Conservation (phyloP, 2,797 vertebrate species). For the Acanthurus lineatus region DNA sequence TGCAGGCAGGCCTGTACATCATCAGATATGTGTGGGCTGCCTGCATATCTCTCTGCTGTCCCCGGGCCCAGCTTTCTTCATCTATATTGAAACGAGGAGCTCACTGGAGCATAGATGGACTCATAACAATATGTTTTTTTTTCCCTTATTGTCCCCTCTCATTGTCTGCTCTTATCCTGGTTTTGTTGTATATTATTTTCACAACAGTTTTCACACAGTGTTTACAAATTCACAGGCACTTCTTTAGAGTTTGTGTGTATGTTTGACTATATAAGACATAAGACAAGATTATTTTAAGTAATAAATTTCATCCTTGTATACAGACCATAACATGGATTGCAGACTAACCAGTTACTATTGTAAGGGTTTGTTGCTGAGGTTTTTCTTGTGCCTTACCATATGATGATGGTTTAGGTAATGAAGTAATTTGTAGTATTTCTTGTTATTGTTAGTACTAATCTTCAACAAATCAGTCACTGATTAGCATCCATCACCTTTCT, state of each 20-base stretch:
- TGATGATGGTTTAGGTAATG: neutral
- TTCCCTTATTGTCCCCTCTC: conserved; percentile 70
- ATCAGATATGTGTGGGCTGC: conserved; percentile 84
- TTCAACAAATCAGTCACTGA: neutral
- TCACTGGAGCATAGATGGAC: conserved; percentile 80
- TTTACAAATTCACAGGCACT: conserved; percentile 48
- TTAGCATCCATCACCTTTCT: neutral
- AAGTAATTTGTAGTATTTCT: neutral
- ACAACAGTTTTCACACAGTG: conserved; percentile 56
- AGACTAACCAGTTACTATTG: neutral
- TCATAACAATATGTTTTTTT: conserved; percentile 72
- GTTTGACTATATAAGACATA: conserved; percentile 9
- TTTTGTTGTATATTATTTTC: conserved; percentile 70
- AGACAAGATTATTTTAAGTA: conserved; percentile 25
- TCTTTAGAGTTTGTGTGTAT: neutral
- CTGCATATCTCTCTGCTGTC: conserved; percentile 80
- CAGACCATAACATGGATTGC: neutral
- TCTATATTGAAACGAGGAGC: conserved; percentile 82
- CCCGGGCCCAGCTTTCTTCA: conserved; percentile 81
- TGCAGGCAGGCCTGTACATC: conserved; percentile 85
- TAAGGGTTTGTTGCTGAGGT: neutral
- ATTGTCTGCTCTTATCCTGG: conserved; percentile 72
- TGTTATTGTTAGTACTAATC: neutral
- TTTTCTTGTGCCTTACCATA: neutral
- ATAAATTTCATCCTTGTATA: conserved; percentile 19